Evolutionary conservation across 2,113 vertebrate genomes (phyloP), one percentile per base, ranked within the genome.

Genomic region (Saguinus imperator): DNA sequence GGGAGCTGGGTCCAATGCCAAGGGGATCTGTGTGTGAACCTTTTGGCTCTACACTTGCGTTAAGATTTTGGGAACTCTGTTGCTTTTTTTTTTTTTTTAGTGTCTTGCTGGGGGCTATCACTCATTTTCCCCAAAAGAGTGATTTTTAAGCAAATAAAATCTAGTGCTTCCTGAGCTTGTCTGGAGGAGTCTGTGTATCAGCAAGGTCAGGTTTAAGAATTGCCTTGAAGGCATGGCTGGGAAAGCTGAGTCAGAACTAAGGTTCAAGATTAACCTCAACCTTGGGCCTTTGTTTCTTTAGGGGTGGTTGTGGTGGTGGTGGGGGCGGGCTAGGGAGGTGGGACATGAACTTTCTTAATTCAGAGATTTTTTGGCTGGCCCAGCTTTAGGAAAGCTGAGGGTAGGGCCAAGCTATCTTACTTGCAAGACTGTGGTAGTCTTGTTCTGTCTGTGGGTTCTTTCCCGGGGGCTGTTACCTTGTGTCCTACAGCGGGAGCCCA

Each of bases 71-170:
- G 79, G 61, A 79, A 82, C 73, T 88, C 66, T 76, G 61, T 77
- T 66, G 43, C 35, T 82, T 91, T 48, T 48, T 91, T 45, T 43
- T 43, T 45, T 86, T 79, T 92, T 45, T 90, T 45, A 70, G 73
- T 89, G 37, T 84, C 79, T 45, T 89, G 29, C 70, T 80, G 87
- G 57, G 57, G 84, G 55, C 48, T 27, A 40, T 84, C 43, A 86
- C 87, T 97, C 64, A 82, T n/a, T 96, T 92, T 90, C 37, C 37
- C 76, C 91, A 20, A 70, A 86, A 92, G 91, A 64, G 76, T 96
- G 81, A 87, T 91, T 95, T 96, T 90, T 75, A 87, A 88, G 58
- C 55, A 94, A 79, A 80, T 73, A 95, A 95, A 89, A 89, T 80
- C 20, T 84, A 43, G 20, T 76, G 32, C 13, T 91, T 73, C 43